Base-by-base conservation (phyloP, 1,140 invertebrate genomes). In the Eupeodes corollae region DNA sequence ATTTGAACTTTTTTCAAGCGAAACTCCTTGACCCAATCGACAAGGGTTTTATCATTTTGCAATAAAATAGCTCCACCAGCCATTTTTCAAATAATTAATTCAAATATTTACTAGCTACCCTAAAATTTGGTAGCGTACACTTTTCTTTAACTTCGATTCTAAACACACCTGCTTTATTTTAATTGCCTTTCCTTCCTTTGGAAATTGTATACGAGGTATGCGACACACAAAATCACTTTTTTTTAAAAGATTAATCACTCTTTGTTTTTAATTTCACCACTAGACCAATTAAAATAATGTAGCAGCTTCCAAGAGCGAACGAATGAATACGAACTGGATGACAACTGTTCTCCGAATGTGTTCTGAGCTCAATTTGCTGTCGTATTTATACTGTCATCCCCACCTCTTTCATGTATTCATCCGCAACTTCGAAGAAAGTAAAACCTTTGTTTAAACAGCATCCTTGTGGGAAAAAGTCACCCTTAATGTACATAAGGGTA, bases 1-100 rank as follows among this genome's bases (percentile, higher is more conserved):
- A 68, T 67, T 62, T 67, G 60, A 34, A 60, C 52, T 12, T 63
- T 61, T 46, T 68, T 68, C 38, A 62, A 47, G 42, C 65, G 65
- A 39, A 68, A 60, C 56, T 65, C 65, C 38, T 54, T 58, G 26
- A 68, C 65, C 65, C 65, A 68, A 47, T 65, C 63, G 11, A 52
- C 56, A 41, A 68, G 46, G 0, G 63, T 67, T 50, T 60, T 56
- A 16, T 61, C 63, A 40, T 58, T 52, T 14, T 59, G 50, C n/a
- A 12, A 15, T 15, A 35, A 15, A 35, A 35, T 6, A n/a, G 12
- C 5, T 14, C 13, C 13, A 21, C 13, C 15, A 18, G 39, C 39
- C 39, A 41, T 41, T 18, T 26, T 26, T 26, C 8, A 5, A 26
- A 26, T 26, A 26, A 26, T 26, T 41, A 41, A 19, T 18, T 5